Conservation (phyloP, 2,888 invertebrate species). For the Acanthosepion lycidas region DNA sequence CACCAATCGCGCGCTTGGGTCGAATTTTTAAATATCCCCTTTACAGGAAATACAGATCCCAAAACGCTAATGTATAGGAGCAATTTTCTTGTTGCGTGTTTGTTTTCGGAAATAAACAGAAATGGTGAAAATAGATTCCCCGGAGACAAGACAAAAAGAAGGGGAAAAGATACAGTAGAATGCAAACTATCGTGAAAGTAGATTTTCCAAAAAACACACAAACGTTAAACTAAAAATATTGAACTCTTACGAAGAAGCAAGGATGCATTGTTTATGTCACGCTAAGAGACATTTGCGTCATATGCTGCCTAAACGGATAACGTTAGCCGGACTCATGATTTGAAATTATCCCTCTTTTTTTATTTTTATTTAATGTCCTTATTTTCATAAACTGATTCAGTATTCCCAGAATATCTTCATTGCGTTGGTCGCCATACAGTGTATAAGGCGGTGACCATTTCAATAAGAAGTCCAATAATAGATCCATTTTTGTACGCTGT, state of each 20-base stretch:
- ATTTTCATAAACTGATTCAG: background rate
- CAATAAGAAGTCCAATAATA: too few species aligned
- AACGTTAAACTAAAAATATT: background rate
- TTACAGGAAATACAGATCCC: too few species aligned
- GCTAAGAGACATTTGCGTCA: background rate
- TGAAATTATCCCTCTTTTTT: background rate
- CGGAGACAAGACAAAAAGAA: background rate
- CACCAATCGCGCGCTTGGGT: too few species aligned
- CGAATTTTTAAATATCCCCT: too few species aligned
- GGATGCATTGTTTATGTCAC: background rate
- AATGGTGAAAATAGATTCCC: background rate
- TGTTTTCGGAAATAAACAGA: background rate
- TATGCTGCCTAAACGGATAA: background rate
- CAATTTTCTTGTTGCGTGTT: background rate
- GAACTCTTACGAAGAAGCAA: background rate
- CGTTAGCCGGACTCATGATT: background rate
- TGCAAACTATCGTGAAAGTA: background rate
- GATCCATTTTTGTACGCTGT: too few species aligned
- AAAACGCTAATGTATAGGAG: too few species aligned
- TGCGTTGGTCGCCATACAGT: background rate
- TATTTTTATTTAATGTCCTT: background rate
- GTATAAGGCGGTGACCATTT: too few species aligned
- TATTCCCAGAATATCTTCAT: background rate
- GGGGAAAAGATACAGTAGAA: background rate
- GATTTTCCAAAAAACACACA: background rate